Percentiles rank a stretch among this genome's conserved stretches.
Conservation (phyloP, 1,140 invertebrate species). For the Macrostomum lignano region DNA sequence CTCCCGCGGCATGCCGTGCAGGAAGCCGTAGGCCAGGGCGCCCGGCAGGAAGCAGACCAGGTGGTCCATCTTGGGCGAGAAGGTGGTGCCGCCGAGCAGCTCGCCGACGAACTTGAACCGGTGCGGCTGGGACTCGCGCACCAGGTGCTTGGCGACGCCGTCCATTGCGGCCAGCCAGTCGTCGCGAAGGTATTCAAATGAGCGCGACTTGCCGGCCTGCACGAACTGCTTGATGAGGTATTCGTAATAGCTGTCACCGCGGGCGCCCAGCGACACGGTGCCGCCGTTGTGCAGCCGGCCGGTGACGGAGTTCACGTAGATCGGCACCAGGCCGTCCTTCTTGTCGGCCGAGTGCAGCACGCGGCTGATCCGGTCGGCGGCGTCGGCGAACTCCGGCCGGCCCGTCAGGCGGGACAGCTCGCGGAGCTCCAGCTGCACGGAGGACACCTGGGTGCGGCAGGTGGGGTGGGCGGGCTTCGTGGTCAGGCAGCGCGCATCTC, state of each 20-base stretch:
- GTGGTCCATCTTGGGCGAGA: conserved; percentile 96
- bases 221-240: conserved; percentile 88
- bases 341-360: too few species aligned
- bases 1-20: conserved; percentile 46
- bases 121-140: too few species aligned
- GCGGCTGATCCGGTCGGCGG: too few species aligned
- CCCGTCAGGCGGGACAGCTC: conserved; percentile 79
- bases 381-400: too few species aligned
- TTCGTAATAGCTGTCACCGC: conserved; percentile 95
- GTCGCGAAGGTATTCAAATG: too few species aligned
- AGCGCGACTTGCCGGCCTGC: too few species aligned
- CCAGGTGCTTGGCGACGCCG: too few species aligned
- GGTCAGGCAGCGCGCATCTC: too few species aligned
- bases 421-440: conserved; percentile 68
- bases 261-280: conserved; percentile 55
- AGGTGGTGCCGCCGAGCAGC: conserved; percentile 47
- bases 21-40: conserved; percentile 58
- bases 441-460: too few species aligned
- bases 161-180: too few species aligned
- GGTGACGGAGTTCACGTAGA: conserved; percentile 76
- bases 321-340: conserved; percentile 74
- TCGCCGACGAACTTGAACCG: too few species aligned
- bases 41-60: conserved; percentile 77
- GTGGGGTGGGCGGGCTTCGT: too few species aligned
- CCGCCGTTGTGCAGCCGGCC: conserved; percentile 40